Conservation (phyloP, 2,797 vertebrate genomes). For the Neosilurus mollespiculum region DNA sequence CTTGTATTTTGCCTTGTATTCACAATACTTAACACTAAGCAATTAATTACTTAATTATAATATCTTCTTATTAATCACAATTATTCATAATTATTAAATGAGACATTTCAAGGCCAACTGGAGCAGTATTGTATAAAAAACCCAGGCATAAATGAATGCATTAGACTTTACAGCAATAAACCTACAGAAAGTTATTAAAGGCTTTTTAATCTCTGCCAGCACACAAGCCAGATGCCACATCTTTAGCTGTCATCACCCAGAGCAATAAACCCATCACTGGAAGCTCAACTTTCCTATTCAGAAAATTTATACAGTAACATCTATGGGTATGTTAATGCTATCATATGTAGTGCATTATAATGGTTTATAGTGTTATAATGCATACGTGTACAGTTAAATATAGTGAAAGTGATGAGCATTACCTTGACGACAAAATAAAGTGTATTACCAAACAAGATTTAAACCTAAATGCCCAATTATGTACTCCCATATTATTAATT, state of each 20-base stretch:
- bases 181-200: conserved; percentile 67
- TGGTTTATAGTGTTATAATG: conserved; percentile 66
- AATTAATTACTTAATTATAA: too few relatives aligned
- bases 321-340: conserved; percentile 46
- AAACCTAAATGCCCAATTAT: neutral
- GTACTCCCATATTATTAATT: neutral
- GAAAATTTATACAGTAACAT: conserved; percentile 1
- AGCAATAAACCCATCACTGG: conserved; percentile 58
- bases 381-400: conserved; percentile 59
- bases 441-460: neutral
- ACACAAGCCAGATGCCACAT: conserved; percentile 62
- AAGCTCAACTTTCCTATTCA: conserved; percentile 28
- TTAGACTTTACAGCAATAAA: conserved; percentile 69
- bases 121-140: conserved; percentile 72
- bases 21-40: too few relatives aligned
- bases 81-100: too few relatives aligned
- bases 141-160: conserved; percentile 75
- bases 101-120: conserved; percentile 59
- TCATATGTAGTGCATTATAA: too few relatives aligned
- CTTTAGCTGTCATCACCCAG: conserved; percentile 71
- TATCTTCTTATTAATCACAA: too few relatives aligned
- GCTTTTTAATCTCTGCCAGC: conserved; percentile 69
- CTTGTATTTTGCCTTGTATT: too few relatives aligned
- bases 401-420: conserved; percentile 63
- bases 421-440: neutral